Evolutionary conservation across 2,797 vertebrate species (phyloP), one percentile per base, ranked within the genome.

Genomic region (Halcyon smyrnensis): DNA sequence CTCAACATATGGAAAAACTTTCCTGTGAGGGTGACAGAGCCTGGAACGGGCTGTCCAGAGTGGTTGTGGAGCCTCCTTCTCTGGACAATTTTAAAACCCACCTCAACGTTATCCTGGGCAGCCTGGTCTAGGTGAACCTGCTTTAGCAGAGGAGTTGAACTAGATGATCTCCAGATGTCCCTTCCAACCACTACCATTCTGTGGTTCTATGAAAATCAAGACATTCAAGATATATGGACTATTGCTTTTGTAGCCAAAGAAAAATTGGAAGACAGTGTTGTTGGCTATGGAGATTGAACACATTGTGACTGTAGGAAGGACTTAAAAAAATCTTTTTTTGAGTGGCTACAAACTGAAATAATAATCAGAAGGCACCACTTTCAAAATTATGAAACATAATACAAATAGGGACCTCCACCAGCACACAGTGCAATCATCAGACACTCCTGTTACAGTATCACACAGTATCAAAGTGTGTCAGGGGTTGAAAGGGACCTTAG

Each of bases 381-480:
- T 76, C 30, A 67, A 91, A 51, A 46, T 70, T 59, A 14, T 4
- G 11, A 14, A 8, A 18, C n/a, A 17, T 56, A 39, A 37, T 50
- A 32, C 6, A 59, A 25, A 20, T 20, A 59, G 4, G 1, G 12
- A 1, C 3, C 3, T 73, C 8, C 8, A 37, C 8, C 27, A 54
- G 9, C 18, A 36, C 11, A 28, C 8, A 63, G 4, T 5, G 17
- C 6, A 65, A 32, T 18, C 3, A 43, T 4, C 21, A 45, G 79
- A 36, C 27, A 45, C 16, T 62, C 18, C 14, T 0, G 0, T 53
- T n/a, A n/a, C n/a, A n/a, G n/a, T n/a, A n/a, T n/a, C n/a, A n/a
- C n/a, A n/a, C n/a, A n/a, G n/a, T n/a, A n/a, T n/a, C n/a, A n/a
- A n/a, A n/a, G n/a, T n/a, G n/a, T n/a, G n/a, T n/a, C n/a, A n/a